Evolutionary conservation across 2,113 vertebrate species (phyloP).

Genomic region (Dolichotis patagonum): DNA sequence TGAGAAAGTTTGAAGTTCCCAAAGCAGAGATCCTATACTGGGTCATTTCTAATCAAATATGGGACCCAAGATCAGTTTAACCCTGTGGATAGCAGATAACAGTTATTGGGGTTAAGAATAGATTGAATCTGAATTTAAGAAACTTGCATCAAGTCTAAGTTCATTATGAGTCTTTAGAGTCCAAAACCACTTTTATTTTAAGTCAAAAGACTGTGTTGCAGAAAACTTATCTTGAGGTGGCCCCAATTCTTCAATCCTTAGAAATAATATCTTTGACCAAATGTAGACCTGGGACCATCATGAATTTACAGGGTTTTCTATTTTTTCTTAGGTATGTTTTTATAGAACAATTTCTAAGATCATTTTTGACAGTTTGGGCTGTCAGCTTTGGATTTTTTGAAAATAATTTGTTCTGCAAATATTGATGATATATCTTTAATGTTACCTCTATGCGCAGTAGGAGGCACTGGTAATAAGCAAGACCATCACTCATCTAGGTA

Average conservation of each 20-base stretch:
- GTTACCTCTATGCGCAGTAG: background rate
- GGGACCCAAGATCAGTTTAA: background rate
- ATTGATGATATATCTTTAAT: background rate
- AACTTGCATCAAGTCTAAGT: background rate
- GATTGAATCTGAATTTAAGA: background rate
- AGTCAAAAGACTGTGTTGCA: background rate
- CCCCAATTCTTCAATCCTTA: background rate
- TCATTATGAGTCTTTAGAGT: background rate
- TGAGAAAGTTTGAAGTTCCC: background rate
- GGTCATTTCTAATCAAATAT: background rate
- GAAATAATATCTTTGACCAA: background rate
- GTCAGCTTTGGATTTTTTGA: background rate
- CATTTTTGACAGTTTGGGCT: background rate
- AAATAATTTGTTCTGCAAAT: background rate
- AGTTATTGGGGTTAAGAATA: background rate
- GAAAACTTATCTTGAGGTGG: background rate
- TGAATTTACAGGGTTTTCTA: background rate
- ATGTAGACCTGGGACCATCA: background rate
- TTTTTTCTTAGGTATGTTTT: background rate
- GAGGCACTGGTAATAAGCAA: background rate
- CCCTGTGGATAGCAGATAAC: background rate
- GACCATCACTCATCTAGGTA: background rate
- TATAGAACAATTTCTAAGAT: background rate
- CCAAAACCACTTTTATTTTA: background rate
- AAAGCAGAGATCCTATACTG: background rate